Evolutionary conservation across 2,888 invertebrate genomes (phyloP).

Genomic region (Sarcophaga caerulescens): DNA sequence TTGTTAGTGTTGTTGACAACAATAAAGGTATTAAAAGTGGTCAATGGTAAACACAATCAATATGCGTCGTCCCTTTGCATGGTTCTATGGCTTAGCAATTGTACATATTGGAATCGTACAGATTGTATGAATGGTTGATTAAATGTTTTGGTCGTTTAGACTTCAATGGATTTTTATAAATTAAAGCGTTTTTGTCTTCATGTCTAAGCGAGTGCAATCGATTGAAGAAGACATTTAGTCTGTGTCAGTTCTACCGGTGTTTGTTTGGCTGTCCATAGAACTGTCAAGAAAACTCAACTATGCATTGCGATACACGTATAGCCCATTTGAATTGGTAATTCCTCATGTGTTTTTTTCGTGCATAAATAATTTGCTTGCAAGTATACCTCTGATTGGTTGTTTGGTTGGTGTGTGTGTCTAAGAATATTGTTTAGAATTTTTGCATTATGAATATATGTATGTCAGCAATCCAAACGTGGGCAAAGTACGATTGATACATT

Average conservation of each 20-base stretch:
- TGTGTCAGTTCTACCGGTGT: neutral
- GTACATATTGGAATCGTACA: constrained; percentile 5
- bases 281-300: constrained; percentile 2
- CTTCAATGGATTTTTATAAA: constrained; percentile 48
- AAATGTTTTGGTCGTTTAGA: constrained; percentile 48
- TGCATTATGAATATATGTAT: constrained; percentile 49
- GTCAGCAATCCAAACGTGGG: constrained; percentile 1
- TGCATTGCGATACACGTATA: neutral
- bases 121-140: constrained; percentile 50
- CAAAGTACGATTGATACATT: neutral
- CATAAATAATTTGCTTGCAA: constrained; percentile 44
- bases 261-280: constrained; percentile 1
- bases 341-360: constrained; percentile 29
- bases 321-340: constrained; percentile 34
- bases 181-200: constrained; percentile 17
- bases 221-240: constrained; percentile 17
- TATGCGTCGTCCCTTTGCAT: neutral
- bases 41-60: constrained; percentile 35
- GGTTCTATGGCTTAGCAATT: constrained; percentile 8
- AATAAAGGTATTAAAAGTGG: constrained; percentile 57
- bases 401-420: neutral
- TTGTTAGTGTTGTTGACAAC: constrained; percentile 25
- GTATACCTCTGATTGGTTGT: neutral
- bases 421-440: neutral
- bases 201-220: constrained; percentile 28